Base-by-base conservation (phyloP, 2,797 vertebrate genomes). In the Aselliscus stoliczkanus region DNA sequence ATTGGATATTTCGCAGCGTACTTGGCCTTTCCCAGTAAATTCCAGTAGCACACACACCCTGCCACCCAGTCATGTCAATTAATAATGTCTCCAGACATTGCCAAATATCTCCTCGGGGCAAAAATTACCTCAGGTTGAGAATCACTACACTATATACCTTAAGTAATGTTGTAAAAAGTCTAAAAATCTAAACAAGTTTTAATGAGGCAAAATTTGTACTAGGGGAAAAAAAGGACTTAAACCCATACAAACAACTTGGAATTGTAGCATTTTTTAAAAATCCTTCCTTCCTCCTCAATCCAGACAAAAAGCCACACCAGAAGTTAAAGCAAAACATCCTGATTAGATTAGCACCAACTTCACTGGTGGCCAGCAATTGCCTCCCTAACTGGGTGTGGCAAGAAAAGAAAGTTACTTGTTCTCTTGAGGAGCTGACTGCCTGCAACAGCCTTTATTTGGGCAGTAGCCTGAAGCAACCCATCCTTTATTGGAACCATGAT, bases 281-380 rank as follows among this genome's bases (percentile, higher is more conserved):
- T 37, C 10, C 29, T 86, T 96, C 96, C 58, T 91, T 82, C 70
- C 39, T 87, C 54, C 34, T 95, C 81, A 88, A 20, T 77, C 60
- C 93, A 95, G 93, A 96, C 94, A 95, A 87, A 95, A 95, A 96
- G n/a, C 90, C 83, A 96, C 89, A 96, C 76, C 83, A 97, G 89
- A 97, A 97, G 37, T 96, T 81, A 95, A 95, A 96, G 81, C 86
- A 96, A 96, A 96, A 96, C 96, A 97, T 96, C 95, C 97, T 97
- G 94, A 97, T 97, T 96, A 96, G 83, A 97, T 98, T 97, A 97
- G 95, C 91, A 87, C 90, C 69, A 84, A 29, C 95, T 96, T 96
- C 95, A 70, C 58, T 96, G 96, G 94, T 96, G 94, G 97, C 89
- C 96, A 92, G 58, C 73, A 84, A 54, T 37, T 89, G 72, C 73